Percentiles rank a stretch among this genome's conserved stretches.
Conservation (phyloP, 2,113 vertebrate species). For the Sapayoa aenigma region DNA sequence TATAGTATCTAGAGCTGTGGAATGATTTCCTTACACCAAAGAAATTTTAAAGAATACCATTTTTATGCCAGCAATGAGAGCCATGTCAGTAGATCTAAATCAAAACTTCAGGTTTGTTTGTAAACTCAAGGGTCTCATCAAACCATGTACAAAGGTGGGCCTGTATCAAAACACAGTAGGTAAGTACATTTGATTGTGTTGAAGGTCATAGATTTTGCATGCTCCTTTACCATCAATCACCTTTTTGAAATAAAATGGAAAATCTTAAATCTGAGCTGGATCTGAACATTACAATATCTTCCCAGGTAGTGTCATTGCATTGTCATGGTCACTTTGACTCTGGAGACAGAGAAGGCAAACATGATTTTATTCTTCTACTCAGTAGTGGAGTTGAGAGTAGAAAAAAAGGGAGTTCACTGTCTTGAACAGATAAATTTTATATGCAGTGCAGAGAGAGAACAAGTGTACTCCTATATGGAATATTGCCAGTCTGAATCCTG, state of each 20-base stretch:
- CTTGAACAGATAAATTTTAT: not conserved
- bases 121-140: not conserved
- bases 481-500: not conserved
- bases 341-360: not conserved
- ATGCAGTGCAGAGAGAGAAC: not conserved
- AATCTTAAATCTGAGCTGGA: not conserved
- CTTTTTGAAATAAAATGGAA: not conserved
- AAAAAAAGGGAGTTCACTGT: not conserved
- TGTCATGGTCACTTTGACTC: not conserved
- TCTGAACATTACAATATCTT: not conserved
- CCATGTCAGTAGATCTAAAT: not conserved
- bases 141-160: not conserved
- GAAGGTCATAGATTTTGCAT: rapidly evolving
- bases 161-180: not conserved
- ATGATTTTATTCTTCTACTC: not conserved
- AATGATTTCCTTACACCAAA: not conserved
- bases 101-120: not conserved
- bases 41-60: not conserved
- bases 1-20: not conserved
- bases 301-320: not conserved
- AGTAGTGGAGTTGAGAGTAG: not conserved
- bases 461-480: not conserved
- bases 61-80: not conserved
- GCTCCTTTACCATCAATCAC: not conserved
- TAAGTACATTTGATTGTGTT: not conserved